Conservation (phyloP, 2,797 vertebrate genomes). For the Leucoraja ocellata region DNA sequence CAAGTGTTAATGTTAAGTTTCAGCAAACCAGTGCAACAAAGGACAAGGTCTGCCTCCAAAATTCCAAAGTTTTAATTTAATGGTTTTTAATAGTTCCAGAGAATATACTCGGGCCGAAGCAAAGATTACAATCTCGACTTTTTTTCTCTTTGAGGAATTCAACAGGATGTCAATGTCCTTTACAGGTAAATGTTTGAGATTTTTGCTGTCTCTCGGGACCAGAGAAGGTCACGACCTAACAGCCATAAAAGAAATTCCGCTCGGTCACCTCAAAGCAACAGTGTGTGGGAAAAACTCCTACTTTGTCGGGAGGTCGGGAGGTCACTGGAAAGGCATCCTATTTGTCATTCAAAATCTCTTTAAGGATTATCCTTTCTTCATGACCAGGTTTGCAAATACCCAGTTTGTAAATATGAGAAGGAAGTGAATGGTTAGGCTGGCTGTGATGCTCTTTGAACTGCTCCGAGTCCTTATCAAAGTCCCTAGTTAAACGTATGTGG, state of each 20-base stretch:
- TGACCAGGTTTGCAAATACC: conserved; percentile 36
- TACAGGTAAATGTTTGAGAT: conserved; percentile 37
- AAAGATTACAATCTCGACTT: conserved; percentile 23
- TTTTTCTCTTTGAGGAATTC: background rate
- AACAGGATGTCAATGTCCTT: conserved; percentile 34
- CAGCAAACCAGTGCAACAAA: background rate
- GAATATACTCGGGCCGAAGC: background rate
- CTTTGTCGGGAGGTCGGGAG: conserved; percentile 31
- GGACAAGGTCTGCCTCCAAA: background rate
- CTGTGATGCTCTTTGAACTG: conserved; percentile 34
- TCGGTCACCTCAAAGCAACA: conserved; percentile 36
- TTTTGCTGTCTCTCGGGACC: background rate
- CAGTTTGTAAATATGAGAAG: conserved; percentile 39
- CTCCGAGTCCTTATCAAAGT: conserved; percentile 34
- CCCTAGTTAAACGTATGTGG: conserved; percentile 34
- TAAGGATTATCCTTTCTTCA: conserved; percentile 38
- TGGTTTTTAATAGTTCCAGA: background rate
- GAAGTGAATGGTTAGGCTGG: conserved; percentile 31
- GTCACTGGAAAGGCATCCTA: conserved; percentile 37
- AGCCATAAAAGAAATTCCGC: conserved; percentile 35
- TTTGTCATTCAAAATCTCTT: conserved; percentile 39
- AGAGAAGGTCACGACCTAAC: conserved; percentile 32
- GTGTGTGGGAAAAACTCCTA: conserved; percentile 39
- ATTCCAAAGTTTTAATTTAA: background rate
- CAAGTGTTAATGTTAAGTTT: background rate